Base-by-base conservation (phyloP, 2,888 invertebrate genomes). In the Kuschelorhynchus macadamiae region DNA sequence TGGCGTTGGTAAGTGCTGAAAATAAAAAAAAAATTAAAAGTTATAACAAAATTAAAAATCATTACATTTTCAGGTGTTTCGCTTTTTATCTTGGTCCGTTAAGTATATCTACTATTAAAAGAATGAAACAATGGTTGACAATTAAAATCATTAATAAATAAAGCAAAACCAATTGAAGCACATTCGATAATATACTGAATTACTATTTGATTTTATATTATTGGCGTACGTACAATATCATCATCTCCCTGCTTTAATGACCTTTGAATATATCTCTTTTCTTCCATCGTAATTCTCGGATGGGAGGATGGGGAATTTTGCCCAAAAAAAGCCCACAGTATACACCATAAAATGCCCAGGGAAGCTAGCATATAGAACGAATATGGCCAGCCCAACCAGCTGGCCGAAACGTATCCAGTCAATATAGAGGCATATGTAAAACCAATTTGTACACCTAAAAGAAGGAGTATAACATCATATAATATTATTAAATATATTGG, bases 341-440 rank as follows among this genome's bases (percentile, higher is more conserved):
- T 66, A 0, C 87, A 81, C 90, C 91, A 92, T 0, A 87, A n/a
- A 0, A 87, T 77, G 0, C 90, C 89, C 0, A 88, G 78, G 2
- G 84, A 83, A 0, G 91, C 92, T 73, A 90, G 90, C 1, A 88
- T 81, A 78, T 92, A 93, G 82, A 93, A 93, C 68, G 91, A 89
- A 11, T 90, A 87, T 0, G 90, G 89, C 93, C 93, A 93, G 0
- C 92, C 92, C 77, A 87, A 85, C 0, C 83, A 75, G 0, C 90
- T 88, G 0, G 89, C 88, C 0, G 92, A 86, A 39, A 94, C 83
- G 0, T 89, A 82, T 0, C 94, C 94, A 76, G 92, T 89, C 0
- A 92, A 77, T 0, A 93, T 4, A 3, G 36, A 36, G 3, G 36
- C 4, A 36, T 36, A 36, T 11, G 11, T 36, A 7, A 11, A n/a